Conservation (phyloP, 2,113 vertebrate genomes). For the Anoplopoma fimbria region DNA sequence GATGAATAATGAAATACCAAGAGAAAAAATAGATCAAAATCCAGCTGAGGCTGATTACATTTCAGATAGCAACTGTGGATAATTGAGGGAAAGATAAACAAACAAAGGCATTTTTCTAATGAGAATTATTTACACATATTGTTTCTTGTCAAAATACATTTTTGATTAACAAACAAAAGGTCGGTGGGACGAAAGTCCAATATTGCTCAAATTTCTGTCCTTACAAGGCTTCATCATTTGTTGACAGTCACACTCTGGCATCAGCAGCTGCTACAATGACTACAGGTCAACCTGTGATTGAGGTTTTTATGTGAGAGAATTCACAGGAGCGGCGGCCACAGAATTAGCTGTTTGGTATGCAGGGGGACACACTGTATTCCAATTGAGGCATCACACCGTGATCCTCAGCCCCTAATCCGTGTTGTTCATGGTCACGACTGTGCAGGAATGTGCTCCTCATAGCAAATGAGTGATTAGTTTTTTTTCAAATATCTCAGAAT, state of each 20-base stretch:
- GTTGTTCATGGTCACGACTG: constrained; percentile 64
- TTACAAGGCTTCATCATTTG: constrained; percentile 3
- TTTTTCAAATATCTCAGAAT: constrained; percentile 63
- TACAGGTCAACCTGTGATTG: constrained; percentile 41
- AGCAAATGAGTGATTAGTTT: constrained; percentile 70
- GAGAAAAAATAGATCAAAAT: not conserved
- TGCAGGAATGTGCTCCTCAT: constrained; percentile 75
- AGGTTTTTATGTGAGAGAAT: constrained; percentile 49
- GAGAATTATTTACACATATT: not conserved
- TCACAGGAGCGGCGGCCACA: constrained; percentile 5
- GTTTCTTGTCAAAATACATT: not conserved
- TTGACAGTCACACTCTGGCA: constrained; percentile 13
- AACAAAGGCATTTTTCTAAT: constrained; percentile 4
- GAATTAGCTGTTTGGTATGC: constrained; percentile 65
- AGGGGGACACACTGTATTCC: constrained; percentile 58
- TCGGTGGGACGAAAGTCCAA: not conserved
- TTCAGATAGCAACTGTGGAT: not conserved
- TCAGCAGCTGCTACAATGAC: constrained; percentile 37
- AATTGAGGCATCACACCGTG: constrained; percentile 63
- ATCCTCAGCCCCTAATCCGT: constrained; percentile 68
- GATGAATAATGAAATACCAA: not conserved
- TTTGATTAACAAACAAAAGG: not conserved
- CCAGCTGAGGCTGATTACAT: not conserved
- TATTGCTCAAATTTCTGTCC: constrained; percentile 8
- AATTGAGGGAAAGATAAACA: constrained; percentile 14